Conservation (phyloP, 2,113 vertebrate species). For the Nipponia nippon region DNA sequence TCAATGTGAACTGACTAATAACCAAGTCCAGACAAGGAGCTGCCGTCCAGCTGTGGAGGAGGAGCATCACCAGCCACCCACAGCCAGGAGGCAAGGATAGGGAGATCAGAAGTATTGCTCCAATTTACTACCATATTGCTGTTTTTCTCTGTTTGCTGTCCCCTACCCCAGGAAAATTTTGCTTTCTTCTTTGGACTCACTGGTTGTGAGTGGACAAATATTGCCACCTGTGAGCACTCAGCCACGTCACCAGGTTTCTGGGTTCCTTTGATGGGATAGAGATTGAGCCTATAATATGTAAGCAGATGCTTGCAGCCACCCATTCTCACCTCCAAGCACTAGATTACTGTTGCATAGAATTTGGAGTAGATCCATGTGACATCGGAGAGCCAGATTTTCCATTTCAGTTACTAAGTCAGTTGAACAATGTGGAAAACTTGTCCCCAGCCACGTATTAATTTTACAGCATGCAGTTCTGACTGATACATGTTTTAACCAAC, state of each 20-base stretch:
- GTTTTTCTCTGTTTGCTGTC: not conserved
- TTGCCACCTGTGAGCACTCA: not conserved
- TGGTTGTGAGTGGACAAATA: not conserved
- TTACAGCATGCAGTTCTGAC: not conserved
- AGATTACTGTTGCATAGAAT: not conserved
- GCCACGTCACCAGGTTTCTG: not conserved
- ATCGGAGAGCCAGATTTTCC: not conserved
- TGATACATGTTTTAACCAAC: not conserved
- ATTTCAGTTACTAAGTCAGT: not conserved
- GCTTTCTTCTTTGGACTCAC: not conserved
- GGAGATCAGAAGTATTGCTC: not conserved
- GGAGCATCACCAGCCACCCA: not conserved
- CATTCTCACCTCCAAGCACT: not conserved
- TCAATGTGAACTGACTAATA: not conserved
- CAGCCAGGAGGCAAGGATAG: not conserved
- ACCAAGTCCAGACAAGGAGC: not conserved
- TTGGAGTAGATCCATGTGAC: not conserved
- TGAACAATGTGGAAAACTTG: not conserved
- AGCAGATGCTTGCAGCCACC: not conserved
- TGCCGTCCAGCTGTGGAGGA: not conserved
- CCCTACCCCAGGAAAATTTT: not conserved
- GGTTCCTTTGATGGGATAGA: not conserved
- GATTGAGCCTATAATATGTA: not conserved
- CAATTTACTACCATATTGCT: not conserved
- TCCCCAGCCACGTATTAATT: not conserved